Base-by-base conservation (phyloP, 2,797 vertebrate genomes). In the Macropodus opercularis region DNA sequence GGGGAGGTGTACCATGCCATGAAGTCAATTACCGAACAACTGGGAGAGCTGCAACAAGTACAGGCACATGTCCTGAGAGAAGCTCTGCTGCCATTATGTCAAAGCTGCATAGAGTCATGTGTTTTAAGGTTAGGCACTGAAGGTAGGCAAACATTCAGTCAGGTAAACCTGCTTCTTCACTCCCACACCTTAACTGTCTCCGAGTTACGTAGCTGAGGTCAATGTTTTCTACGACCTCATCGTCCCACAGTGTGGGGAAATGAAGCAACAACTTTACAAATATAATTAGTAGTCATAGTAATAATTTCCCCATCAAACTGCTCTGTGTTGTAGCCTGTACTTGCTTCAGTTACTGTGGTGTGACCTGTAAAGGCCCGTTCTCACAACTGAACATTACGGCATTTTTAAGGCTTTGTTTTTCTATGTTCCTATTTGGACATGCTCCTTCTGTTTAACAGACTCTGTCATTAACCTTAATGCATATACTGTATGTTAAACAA, bases 21-120 rank as follows among this genome's bases (percentile, higher is more conserved):
- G 41, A 64, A 75, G 73, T 74, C 42, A 63, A 69, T 74, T 53
- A 59, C 67, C 42, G 69, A 60, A 49, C 26, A 72, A 72, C 62
- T n/a, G 53, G 52, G 42, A 56, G 59, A 55, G 36, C 55, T 54
- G 41, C 39, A 75, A 80, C 80, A 72, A 79, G 73, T 72, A 53
- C 23, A 38, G 69, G 29, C 62, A 67, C 43, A 72, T 59, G 41
- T 26, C 21, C 14, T 3, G 34, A 48, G 24, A 41, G 47, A 13
- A 54, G 32, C 17, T 18, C 31, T 38, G 17, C 32, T 40, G 6
- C 47, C 22, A 43, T 12, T 23, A 48, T 31, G 21, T 29, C 34
- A 66, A 38, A 52, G 26, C 34, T 23, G 29, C 46, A 6, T 35
- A 24, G 35, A 47, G n/a, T 34, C 42, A 5, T 21, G 1, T 32